Conservation (phyloP, 2,888 invertebrate genomes). For the Periphyllus acericola region DNA sequence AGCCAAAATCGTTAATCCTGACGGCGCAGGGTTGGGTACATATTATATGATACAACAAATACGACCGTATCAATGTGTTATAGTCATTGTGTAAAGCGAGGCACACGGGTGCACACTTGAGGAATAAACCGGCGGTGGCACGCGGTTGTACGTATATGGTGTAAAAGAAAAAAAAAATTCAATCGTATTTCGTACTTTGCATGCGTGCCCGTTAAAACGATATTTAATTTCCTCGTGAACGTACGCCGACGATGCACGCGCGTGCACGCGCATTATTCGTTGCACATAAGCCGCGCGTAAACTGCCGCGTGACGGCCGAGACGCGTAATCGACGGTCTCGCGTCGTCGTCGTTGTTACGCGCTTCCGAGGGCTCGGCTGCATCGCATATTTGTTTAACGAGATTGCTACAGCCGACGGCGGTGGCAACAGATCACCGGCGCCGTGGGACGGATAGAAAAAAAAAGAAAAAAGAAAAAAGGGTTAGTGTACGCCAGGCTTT, state of each 20-base stretch:
- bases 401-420: conserved; percentile 25
- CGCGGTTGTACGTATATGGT: neutral
- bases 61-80: neutral
- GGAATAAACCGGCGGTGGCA: neutral
- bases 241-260: neutral
- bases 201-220: conserved; percentile 16
- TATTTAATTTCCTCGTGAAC: conserved; percentile 12
- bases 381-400: conserved; percentile 41
- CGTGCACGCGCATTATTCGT: conserved; percentile 27
- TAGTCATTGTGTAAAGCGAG: neutral
- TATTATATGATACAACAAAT: neutral
- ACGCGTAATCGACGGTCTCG: conserved; percentile 15
- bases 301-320: neutral
- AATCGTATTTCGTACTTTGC: neutral
- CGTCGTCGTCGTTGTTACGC: neutral
- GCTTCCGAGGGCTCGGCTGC: neutral
- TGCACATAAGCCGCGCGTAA: conserved; percentile 10
- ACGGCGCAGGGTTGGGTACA: no score
- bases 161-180: no score
- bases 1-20: no score
- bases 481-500: conserved; percentile 11
- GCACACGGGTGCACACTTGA: neutral
- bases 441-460: conserved; percentile 14
- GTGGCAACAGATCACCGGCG: conserved; percentile 30
- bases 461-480: conserved; percentile 8